phyloP scores from a whole-genome alignment of 2,888 invertebrate species.

The Drosophila ezoana region DNA sequence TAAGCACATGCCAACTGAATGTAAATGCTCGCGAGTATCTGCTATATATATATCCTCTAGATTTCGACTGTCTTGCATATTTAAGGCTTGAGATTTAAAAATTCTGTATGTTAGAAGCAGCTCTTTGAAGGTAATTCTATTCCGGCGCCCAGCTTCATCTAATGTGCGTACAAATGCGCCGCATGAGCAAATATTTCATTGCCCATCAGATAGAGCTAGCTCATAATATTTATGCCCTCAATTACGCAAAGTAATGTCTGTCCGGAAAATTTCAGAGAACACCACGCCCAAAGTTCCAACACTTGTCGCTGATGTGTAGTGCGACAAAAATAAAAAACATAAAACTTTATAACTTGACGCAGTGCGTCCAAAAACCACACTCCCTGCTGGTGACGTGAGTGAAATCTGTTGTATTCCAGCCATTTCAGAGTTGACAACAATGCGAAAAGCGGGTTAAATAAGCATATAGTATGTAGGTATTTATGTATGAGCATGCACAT shows the following conservation, averaged over 20 bases:
- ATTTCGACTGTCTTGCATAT: constrained; percentile 19
- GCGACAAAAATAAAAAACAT: constrained; percentile 3
- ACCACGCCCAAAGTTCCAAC: constrained; percentile 7
- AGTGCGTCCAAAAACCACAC: constrained; percentile 26
- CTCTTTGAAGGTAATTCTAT: constrained; percentile 14
- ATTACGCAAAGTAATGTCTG: constrained; percentile 66
- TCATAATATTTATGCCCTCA: constrained; percentile 67
- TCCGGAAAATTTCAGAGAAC: constrained; percentile 31
- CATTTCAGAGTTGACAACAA: constrained; percentile 15
- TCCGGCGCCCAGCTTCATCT: constrained; percentile 24
- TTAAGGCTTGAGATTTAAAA: constrained; percentile 7
- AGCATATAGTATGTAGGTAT: constrained; percentile 1
- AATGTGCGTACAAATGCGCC: constrained; percentile 41
- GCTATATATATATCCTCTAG: constrained; percentile 4
- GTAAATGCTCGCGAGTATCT: constrained; percentile 20
- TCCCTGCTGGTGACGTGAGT: constrained; percentile 10
- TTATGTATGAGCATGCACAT: neutral
- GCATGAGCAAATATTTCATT: constrained; percentile 50
- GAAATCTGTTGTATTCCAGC: constrained; percentile 24
- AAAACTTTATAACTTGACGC: constrained; percentile 31
- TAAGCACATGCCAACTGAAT: constrained; percentile 36
- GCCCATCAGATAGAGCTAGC: constrained; percentile 46
- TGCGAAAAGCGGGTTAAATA: constrained; percentile 25
- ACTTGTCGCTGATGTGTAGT: constrained; percentile 49
- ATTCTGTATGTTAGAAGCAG: neutral